Conservation (phyloP, 2,797 vertebrate genomes). For the Pseudomugil gertrudae region DNA sequence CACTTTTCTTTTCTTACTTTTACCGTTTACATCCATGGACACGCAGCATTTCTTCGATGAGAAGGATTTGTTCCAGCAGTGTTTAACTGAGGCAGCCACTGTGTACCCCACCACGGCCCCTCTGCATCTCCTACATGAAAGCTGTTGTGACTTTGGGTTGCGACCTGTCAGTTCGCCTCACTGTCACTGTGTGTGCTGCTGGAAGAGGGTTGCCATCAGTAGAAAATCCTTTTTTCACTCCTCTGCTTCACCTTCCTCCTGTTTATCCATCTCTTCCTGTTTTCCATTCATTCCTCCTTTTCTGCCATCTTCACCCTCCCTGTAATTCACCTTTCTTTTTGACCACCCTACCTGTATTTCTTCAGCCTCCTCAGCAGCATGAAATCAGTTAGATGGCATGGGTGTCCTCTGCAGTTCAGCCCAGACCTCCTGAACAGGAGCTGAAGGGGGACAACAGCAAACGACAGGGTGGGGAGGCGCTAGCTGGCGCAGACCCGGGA, state of each 20-base stretch:
- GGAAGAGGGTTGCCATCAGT: conserved; percentile 47
- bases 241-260: conserved; percentile 19
- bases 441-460: conserved; percentile 42
- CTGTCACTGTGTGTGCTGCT: conserved; percentile 66
- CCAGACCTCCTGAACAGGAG: conserved; percentile 17
- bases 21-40: too few relatives aligned
- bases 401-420: conserved; percentile 9
- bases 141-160: conserved; percentile 74
- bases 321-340: neutral
- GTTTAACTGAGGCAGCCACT: conserved; percentile 47
- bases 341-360: neutral
- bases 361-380: conserved; percentile 5
- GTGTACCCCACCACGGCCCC: conserved; percentile 29
- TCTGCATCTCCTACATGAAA: conserved; percentile 63
- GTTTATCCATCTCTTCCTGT: neutral
- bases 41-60: too few relatives aligned
- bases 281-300: neutral
- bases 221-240: conserved; percentile 37
- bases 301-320: too few relatives aligned
- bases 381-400: conserved; percentile 7
- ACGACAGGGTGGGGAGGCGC: conserved; percentile 17
- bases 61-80: conserved; percentile 22
- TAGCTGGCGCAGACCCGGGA: conserved; percentile 46
- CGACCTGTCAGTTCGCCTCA: conserved; percentile 76
- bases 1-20: too few relatives aligned